Evolutionary conservation across 92 coral and sea anemone genomes (phyloP), one percentile per base, ranked within the genome.

Genomic region (Muricea muricata): DNA sequence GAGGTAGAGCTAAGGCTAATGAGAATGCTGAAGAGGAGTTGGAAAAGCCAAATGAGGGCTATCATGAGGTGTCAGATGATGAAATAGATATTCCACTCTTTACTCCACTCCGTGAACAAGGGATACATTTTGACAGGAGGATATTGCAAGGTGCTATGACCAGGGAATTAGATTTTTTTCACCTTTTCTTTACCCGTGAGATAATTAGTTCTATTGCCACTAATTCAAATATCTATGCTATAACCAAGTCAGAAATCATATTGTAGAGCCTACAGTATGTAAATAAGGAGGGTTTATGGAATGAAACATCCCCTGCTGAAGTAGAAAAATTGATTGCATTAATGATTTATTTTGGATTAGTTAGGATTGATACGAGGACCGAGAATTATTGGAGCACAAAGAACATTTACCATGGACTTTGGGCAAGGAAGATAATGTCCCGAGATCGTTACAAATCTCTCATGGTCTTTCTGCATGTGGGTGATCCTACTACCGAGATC

Each of bases 311-410:
- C 32, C 60, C 89, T 20, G 89, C 87, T 26, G 94, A 89, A 55
- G 86, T 93, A 45, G 58, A 77, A 31, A 29, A 60, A 52, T 58
- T 93, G 70, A 93, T 93, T 21, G 91, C 90, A 6, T 25, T 86
- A 0, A 40, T 85, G 10, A 82, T 90, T 40, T 90, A 85, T 69
- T 90, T 93, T 85, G 93, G 97, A 13, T 86, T 93, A 75, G 91
- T 93, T 4, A 47, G 48, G 25, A 90, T 93, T 0, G 12, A 37
- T 30, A 42, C 84, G 41, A 55, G 20, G 31, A 24, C 63, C 37
- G 87, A 93, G 30, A 91, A 79, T 25, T 89, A 93, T 50, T 93
- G 92, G 93, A 88, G 91, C 81, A 86, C 78, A 12, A 86, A 93
- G 79, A 66, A 87, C 46, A 82, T 91, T 48, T 88, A 87, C 87